Percentiles rank a stretch among this genome's conserved stretches.
These are phyloP conservation scores for Diplolepis rosae DNA, from an alignment of 2,888 invertebrate species.

Conservation along the genomic window DNA sequence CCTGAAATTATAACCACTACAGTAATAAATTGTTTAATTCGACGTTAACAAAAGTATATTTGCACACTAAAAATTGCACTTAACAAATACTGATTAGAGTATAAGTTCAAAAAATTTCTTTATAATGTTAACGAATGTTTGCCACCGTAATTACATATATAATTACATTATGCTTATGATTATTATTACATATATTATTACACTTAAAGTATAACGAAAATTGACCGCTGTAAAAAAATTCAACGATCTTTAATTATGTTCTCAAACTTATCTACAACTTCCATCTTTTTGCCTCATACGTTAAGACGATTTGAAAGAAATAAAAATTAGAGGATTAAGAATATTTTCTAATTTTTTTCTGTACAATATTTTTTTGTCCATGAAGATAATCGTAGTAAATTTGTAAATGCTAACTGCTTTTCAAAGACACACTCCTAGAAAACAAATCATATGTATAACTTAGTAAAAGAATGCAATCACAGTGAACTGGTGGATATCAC, in stretches of 20 bases:
- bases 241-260: background rate
- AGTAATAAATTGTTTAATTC: background rate
- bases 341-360: background rate
- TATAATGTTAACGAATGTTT: background rate
- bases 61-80: background rate
- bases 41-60: background rate
- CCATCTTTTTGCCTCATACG: background rate
- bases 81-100: conserved; percentile 27
- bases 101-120: background rate
- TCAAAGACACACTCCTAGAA: no score
- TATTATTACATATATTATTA: background rate
- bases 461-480: no score
- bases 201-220: conserved; percentile 10
- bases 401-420: background rate
- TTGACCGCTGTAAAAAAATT: background rate
- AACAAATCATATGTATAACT: no score
- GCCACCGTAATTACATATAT: background rate
- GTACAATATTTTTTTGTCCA: background rate
- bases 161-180: background rate
- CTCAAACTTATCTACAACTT: conserved; percentile 8
- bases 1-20: no score
- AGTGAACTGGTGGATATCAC: no score
- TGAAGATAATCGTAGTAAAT: background rate
- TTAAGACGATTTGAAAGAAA: background rate
- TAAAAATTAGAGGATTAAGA: background rate